A percentile compares a stretch with the other conserved stretches of the same genome.
phyloP scores from a whole-genome alignment of 2,113 vertebrate genomes.

The Podarcis raffonei region DNA sequence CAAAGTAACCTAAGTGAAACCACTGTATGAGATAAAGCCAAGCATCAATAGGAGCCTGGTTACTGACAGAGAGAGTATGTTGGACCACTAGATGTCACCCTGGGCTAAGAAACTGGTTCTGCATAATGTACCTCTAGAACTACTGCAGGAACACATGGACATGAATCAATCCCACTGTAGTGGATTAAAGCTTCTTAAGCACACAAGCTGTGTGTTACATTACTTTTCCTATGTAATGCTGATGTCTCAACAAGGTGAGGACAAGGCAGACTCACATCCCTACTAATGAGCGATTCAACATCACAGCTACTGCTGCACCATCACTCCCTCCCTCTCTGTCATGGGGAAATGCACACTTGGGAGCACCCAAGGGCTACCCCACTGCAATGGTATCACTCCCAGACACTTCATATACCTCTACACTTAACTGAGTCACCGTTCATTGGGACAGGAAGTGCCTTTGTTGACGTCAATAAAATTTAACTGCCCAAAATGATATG shows the following conservation, averaged over 20 bases:
- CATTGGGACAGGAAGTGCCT: not conserved
- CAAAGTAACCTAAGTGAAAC: not conserved
- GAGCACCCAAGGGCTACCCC: not conserved
- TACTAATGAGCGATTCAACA: not conserved
- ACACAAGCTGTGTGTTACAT: not conserved
- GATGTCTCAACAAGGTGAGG: rapidly evolving
- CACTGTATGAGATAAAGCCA: not conserved
- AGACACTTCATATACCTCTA: not conserved
- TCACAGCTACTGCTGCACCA: not conserved
- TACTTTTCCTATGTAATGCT: conserved; percentile 14
- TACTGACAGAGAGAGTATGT: not conserved
- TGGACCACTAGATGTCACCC: conserved; percentile 24
- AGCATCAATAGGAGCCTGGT: not conserved
- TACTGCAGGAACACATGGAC: not conserved
- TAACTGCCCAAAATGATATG: rapidly evolving
- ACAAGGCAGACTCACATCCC: not conserved
- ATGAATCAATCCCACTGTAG: not conserved
- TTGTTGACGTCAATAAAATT: not conserved
- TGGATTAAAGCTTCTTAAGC: not conserved
- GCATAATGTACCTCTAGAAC: not conserved
- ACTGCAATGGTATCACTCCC: rapidly evolving
- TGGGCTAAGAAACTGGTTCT: not conserved
- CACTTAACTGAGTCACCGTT: not conserved
- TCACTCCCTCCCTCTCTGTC: rapidly evolving
- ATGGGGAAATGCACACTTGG: not conserved